Conservation (phyloP, 2,888 invertebrate species). For the Magallana nippona region DNA sequence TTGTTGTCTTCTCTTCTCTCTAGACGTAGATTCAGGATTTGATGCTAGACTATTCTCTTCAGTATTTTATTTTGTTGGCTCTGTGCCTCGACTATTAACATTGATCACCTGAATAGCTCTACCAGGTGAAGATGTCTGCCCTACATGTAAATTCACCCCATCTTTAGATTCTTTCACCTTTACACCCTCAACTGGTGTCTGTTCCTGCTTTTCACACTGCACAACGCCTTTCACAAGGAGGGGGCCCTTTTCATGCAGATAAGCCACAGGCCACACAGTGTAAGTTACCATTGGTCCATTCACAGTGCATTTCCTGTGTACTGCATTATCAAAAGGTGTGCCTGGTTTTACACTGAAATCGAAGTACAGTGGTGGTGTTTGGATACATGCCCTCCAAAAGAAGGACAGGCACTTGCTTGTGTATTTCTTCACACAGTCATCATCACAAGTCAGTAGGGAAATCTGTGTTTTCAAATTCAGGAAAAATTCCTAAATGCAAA, state of each 20-base stretch:
- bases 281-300: conserved; percentile 33
- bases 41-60: no score
- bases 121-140: no score
- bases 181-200: neutral
- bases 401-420: conserved; percentile 34
- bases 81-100: no score
- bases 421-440: conserved; percentile 34
- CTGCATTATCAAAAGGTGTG: neutral
- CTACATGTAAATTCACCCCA: no score
- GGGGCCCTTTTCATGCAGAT: conserved; percentile 37
- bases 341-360: conserved; percentile 26
- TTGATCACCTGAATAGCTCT: no score
- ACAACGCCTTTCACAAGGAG: conserved; percentile 43
- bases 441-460: neutral
- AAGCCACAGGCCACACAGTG: conserved; percentile 38
- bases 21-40: no score
- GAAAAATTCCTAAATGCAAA: neutral
- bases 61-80: no score
- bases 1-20: no score
- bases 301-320: conserved; percentile 36
- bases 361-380: conserved; percentile 41
- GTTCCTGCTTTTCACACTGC: conserved; percentile 29
- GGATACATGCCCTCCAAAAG: conserved; percentile 40
- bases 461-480: neutral
- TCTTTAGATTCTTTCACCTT: neutral